Evolutionary conservation across 2,888 invertebrate species (phyloP).

Genomic region (Podabrus alpinus): DNA sequence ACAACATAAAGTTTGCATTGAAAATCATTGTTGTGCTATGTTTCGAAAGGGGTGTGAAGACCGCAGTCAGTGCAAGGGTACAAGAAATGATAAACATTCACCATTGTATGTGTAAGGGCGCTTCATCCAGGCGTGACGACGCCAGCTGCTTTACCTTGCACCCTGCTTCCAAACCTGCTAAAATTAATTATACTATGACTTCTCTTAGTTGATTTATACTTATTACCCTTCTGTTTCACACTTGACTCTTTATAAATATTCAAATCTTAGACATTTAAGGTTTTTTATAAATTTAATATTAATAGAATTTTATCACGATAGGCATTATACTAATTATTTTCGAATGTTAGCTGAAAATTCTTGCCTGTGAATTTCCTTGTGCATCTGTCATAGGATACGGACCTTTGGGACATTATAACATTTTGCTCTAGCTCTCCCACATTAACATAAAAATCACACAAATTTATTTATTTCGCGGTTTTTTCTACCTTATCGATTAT

Average conservation of each 20-base stretch:
- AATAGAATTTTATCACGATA: background rate
- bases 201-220: conserved; percentile 30
- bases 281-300: background rate
- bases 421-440: no score
- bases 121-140: conserved; percentile 36
- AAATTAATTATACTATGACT: conserved; percentile 39
- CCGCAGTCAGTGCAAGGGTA: conserved; percentile 36
- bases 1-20: conserved; percentile 40
- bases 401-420: no score
- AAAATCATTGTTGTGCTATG: conserved; percentile 32
- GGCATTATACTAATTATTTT: no score
- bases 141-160: conserved; percentile 39
- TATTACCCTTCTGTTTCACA: conserved; percentile 18
- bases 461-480: no score
- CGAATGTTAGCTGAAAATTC: no score
- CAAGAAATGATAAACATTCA: conserved; percentile 37
- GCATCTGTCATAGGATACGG: no score
- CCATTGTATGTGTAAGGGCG: conserved; percentile 33
- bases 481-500: no score
- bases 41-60: conserved; percentile 37
- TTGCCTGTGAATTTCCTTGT: no score
- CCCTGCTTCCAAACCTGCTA: conserved; percentile 33
- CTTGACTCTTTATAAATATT: conserved; percentile 19
- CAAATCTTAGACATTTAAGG: conserved; percentile 2
- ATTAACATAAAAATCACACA: no score